A percentile compares a stretch with the other conserved stretches of the same genome.
phyloP scores from a whole-genome alignment of 2,888 invertebrate species.

The Stenchaetothrips biformis region DNA sequence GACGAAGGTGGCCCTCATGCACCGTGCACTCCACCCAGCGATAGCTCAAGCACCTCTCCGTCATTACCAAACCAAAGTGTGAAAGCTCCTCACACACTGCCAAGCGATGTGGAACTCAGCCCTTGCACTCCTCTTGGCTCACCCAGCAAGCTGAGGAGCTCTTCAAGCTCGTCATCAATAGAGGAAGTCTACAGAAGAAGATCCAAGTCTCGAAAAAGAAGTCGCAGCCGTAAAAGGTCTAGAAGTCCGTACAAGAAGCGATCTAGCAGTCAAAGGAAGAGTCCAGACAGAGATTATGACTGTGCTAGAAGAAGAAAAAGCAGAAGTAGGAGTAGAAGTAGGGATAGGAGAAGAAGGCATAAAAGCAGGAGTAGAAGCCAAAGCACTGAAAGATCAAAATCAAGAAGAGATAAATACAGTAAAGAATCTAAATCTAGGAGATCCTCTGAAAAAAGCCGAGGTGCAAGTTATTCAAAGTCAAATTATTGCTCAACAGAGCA shows the following conservation, averaged over 20 bases:
- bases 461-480: neutral
- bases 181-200: neutral
- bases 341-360: neutral
- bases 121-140: neutral
- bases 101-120: too few relatives aligned
- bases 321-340: neutral
- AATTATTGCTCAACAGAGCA: constrained; percentile 36
- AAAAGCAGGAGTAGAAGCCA: neutral
- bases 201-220: neutral
- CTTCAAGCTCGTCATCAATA: neutral
- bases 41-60: neutral
- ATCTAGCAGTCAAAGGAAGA: neutral
- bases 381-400: neutral
- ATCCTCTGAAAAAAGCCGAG: neutral
- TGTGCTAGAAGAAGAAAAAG: neutral
- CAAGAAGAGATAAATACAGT: neutral
- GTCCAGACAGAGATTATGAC: neutral
- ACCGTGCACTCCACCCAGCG: too few relatives aligned
- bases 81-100: too few relatives aligned
- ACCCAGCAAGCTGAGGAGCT: neutral
- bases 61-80: neutral
- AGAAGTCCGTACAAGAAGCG: neutral
- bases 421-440: neutral
- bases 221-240: neutral
- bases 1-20: neutral